A percentile compares a stretch with the other conserved stretches of the same genome.
Conservation (phyloP, 1,140 invertebrate species). For the Kradibia gibbosae region DNA sequence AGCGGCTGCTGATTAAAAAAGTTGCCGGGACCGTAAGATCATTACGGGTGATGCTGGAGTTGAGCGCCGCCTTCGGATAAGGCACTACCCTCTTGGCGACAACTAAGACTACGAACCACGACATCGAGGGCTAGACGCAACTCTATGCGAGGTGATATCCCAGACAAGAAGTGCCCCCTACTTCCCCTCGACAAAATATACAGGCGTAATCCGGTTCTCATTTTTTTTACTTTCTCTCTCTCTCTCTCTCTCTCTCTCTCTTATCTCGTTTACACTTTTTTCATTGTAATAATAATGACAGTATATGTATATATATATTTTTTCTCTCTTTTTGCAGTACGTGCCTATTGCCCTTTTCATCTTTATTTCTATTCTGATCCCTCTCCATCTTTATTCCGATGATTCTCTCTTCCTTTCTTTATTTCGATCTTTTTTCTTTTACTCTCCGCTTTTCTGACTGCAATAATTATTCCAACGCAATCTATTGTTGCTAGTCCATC, state of each 20-base stretch:
- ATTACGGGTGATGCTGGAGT: constrained; percentile 59
- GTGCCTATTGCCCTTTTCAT: constrained; percentile 12
- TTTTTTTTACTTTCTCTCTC: constrained; percentile 23
- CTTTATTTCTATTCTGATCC: constrained; percentile 29
- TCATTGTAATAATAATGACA: neutral
- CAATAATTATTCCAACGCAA: constrained; percentile 51
- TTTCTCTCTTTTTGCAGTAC: constrained; percentile 9
- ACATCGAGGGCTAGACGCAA: constrained; percentile 18
- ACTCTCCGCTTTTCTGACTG: constrained; percentile 25
- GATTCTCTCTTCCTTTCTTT: constrained; percentile 10
- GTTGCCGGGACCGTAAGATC: constrained; percentile 71
- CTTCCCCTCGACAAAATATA: constrained; percentile 30
- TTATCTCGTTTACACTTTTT: neutral
- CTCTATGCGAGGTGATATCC: constrained; percentile 2
- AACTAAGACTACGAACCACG: constrained; percentile 28
- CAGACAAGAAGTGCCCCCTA: constrained; percentile 28
- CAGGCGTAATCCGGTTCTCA: constrained; percentile 50
- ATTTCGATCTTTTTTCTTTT: constrained; percentile 17
- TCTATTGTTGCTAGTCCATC: constrained; percentile 50
- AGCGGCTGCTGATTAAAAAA: constrained; percentile 73
- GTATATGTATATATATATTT: neutral
- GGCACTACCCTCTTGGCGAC: constrained; percentile 55
- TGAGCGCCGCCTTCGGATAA: constrained; percentile 1
- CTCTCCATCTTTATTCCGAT: neutral
- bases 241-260: constrained; percentile 23